These are phyloP conservation scores for Polypedilum vanderplanki DNA, from an alignment of 1,140 invertebrate genomes.

Conservation along the genomic window DNA sequence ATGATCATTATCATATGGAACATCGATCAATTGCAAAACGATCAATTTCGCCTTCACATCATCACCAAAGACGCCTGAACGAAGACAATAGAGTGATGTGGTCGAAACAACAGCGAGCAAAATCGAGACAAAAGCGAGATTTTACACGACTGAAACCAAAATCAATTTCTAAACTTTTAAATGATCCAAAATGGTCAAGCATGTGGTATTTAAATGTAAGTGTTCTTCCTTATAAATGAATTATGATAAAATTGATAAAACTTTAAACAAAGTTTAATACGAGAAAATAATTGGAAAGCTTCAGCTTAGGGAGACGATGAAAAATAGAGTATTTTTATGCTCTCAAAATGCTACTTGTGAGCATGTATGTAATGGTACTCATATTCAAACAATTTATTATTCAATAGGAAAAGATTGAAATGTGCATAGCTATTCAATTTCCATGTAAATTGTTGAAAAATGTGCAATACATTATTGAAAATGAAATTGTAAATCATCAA, in stretches of 20 bases:
- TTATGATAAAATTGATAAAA: no score
- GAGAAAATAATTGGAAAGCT: no score
- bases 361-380: no score
- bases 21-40: slow-evolving; percentile 66
- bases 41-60: slow-evolving; percentile 57
- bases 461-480: no score
- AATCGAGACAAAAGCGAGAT: slow-evolving; percentile 64
- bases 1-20: slow-evolving; percentile 73
- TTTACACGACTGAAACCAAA: slow-evolving; percentile 46
- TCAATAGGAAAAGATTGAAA: no score
- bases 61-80: slow-evolving; percentile 58
- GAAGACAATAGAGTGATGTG: slow-evolving; percentile 63
- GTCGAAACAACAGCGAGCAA: slow-evolving; percentile 62
- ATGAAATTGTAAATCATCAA: no score
- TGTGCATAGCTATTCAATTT: no score
- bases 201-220: slow-evolving; percentile 86
- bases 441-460: no score
- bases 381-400: no score
- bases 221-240: slow-evolving; percentile 34
- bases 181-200: slow-evolving; percentile 76
- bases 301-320: background rate
- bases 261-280: no score
- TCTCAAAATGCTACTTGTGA: no score
- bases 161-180: slow-evolving; percentile 47
- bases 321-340: background rate